A percentile compares a stretch with the other conserved stretches of the same genome.
These are phyloP conservation scores for Zoanthus sansibaricus DNA, from an alignment of 92 coral and sea anemone genomes.

Conservation along the genomic window DNA sequence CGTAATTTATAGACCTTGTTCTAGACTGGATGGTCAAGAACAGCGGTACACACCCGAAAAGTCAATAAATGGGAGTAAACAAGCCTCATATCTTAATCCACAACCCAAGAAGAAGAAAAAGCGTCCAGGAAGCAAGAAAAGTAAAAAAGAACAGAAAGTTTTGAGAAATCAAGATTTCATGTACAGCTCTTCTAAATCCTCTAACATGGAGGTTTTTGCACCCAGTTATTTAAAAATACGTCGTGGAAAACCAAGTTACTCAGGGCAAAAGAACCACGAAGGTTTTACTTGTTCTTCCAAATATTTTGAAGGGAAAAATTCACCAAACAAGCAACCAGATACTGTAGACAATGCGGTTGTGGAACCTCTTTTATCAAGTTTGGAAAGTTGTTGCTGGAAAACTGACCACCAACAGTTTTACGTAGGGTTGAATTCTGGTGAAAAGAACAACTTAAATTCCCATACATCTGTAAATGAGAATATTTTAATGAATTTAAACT, in stretches of 20 bases:
- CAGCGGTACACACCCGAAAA: too few species aligned
- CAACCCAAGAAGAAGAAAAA: conserved; percentile 87
- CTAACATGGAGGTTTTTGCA: conserved; percentile 27
- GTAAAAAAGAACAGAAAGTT: conserved; percentile 47
- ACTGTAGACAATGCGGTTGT: conserved; percentile 52
- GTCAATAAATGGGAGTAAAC: conserved; percentile 44
- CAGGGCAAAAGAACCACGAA: conserved; percentile 19
- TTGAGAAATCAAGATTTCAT: conserved; percentile 2
- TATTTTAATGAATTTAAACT: background rate
- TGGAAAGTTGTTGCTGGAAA: conserved; percentile 31
- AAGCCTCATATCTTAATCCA: conserved; percentile 78
- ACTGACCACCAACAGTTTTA: background rate
- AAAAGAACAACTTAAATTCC: background rate
- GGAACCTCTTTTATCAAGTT: conserved; percentile 75
- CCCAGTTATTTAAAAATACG: conserved; percentile 33
- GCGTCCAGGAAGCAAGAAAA: conserved; percentile 70
- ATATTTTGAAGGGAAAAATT: background rate
- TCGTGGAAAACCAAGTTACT: conserved; percentile 19
- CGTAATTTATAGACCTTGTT: too few species aligned
- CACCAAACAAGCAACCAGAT: background rate
- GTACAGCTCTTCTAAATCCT: background rate
- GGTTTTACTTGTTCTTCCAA: conserved; percentile 11
- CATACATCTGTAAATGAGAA: background rate
- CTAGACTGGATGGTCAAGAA: too few species aligned
- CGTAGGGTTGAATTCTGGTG: background rate